phyloP scores from a whole-genome alignment of 2,113 vertebrate genomes.

The Nymphicus hollandicus region DNA sequence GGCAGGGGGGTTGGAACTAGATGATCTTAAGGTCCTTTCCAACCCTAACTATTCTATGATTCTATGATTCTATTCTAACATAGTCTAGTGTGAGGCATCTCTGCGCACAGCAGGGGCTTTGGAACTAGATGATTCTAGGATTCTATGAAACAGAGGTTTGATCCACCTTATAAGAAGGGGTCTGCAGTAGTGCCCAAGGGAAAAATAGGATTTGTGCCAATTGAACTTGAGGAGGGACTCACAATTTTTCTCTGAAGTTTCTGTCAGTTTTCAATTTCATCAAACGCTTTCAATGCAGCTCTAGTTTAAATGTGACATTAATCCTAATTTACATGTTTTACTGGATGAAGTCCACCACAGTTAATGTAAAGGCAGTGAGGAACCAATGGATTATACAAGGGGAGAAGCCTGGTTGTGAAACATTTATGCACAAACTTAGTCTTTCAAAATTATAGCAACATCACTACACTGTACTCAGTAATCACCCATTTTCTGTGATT shows the following conservation, averaged over 20 bases:
- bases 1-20: too few species aligned
- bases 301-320: background rate
- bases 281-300: background rate
- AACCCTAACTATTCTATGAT: too few species aligned
- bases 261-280: background rate
- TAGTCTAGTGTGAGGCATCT: background rate
- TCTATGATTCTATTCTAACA: too few species aligned
- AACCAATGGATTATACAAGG: background rate
- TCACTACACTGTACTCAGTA: background rate
- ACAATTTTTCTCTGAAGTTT: background rate
- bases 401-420: background rate
- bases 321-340: background rate
- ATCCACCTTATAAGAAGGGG: background rate
- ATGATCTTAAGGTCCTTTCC: too few species aligned
- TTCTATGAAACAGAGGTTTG: background rate
- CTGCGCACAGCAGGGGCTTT: background rate
- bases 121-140: background rate
- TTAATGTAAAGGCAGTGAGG: background rate
- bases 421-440: background rate
- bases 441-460: background rate
- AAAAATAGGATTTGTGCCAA: background rate
- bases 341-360: background rate
- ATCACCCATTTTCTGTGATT: background rate
- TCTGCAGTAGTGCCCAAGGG: background rate
- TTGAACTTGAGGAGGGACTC: background rate